phyloP scores from a whole-genome alignment of 2,888 invertebrate species.

The Chirona hameri region DNA sequence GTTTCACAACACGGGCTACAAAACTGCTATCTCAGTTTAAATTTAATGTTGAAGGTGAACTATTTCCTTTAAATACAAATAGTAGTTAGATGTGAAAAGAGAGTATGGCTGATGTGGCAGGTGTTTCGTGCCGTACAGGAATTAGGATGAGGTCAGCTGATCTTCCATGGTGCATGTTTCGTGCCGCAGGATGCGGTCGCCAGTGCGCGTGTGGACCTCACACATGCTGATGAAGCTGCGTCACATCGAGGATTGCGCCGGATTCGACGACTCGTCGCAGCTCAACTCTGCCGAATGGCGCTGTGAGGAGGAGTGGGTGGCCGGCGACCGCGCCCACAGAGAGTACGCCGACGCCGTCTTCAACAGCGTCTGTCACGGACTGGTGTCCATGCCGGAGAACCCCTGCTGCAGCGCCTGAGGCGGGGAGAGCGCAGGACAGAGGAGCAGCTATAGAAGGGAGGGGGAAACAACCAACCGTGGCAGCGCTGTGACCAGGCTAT shows the following conservation, averaged over 20 bases:
- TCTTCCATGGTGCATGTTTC: too few species aligned
- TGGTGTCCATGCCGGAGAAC: constrained; percentile 22
- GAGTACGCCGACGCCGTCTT: constrained; percentile 5
- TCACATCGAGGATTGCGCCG: constrained; percentile 12
- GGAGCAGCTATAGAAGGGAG: too few species aligned
- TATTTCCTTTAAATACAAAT: too few species aligned
- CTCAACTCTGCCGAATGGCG: not conserved
- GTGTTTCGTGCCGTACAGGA: too few species aligned
- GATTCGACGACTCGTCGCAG: not conserved
- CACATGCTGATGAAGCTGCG: constrained; percentile 27
- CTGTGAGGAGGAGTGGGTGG: constrained; percentile 23
- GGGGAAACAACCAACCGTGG: too few species aligned
- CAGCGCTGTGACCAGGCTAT: too few species aligned
- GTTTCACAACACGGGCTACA: too few species aligned
- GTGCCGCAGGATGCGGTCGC: not conserved
- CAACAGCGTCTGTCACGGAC: not conserved
- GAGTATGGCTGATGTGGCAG: too few species aligned
- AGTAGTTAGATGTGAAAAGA: too few species aligned
- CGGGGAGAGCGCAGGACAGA: not conserved
- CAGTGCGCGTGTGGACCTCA: not conserved
- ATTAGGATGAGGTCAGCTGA: too few species aligned
- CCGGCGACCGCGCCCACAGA: not conserved
- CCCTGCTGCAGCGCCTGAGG: constrained; percentile 5
- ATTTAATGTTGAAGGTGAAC: too few species aligned
- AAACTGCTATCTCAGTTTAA: too few species aligned